Evolutionary conservation across 1,140 invertebrate genomes (phyloP), one percentile per base, ranked within the genome.

Genomic region (Euwallacea similis): DNA sequence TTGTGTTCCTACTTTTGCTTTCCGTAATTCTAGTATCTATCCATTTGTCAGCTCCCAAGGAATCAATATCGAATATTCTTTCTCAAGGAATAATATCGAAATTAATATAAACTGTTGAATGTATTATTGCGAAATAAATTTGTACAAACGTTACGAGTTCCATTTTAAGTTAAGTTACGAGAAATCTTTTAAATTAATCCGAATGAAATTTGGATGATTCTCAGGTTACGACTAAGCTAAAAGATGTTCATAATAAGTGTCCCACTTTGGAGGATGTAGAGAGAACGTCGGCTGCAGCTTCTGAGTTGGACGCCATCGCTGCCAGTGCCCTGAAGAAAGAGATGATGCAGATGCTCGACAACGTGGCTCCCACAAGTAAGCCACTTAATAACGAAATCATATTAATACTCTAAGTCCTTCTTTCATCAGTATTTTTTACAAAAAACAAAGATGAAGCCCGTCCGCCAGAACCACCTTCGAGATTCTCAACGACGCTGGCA

Each of bases 181-280:
- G 6, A 11, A 50, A 11, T 50, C 46, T 50, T 13, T 11, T 50
- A 3, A 11, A 50, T 11, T 13, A 50, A 11, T 50, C 9, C 13
- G 6, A 10, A 50, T 11, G 2, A 11, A 13, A 50, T 50, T 50
- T 7, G 54, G 10, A 16, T 54, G 21, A 16, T 64, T 46, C 53
- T 66, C 44, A 91, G 92, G 69, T 71, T 6, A 59, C 42, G 66
- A 88, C 86, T 73, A 91, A 92, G 75, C 82, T 96, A n/a, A 87
- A 89, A 77, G 88, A 90, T 53, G 86, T 90, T 4, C 85, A 87
- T 58, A 86, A 81, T 68, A 87, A 87, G 71, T 81, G 80, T 77
- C 79, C 82, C 0, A 84, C 79, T 43, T 74, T 81, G 33, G 81
- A 84, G 69, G 83, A 82, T 74, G 82, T 83, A 11, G 82, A 83